Evolutionary conservation across 2,797 vertebrate genomes (phyloP).

Genomic region (Cirrhinus mrigala): DNA sequence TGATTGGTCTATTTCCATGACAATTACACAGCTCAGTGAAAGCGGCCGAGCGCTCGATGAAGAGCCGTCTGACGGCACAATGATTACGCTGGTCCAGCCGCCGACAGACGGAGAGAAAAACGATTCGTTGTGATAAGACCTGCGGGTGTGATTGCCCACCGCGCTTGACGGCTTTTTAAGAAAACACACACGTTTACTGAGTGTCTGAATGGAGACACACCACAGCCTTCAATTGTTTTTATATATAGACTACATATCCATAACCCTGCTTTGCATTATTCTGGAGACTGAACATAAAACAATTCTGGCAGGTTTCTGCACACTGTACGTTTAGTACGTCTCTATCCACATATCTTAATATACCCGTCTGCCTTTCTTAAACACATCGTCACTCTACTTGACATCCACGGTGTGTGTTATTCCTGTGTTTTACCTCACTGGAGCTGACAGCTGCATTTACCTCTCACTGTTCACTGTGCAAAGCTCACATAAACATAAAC

Average conservation of each 20-base stretch:
- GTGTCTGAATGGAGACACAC: neutral
- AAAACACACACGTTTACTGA: constrained; percentile 10
- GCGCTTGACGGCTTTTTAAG: neutral
- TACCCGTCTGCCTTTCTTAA: too few relatives aligned
- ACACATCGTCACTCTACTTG: neutral
- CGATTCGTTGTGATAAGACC: constrained; percentile 45
- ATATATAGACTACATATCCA: neutral
- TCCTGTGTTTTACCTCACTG: neutral
- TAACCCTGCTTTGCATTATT: neutral
- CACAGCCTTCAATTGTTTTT: neutral
- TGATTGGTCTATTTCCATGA: constrained; percentile 89
- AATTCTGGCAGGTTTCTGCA: neutral
- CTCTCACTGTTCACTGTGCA: neutral
- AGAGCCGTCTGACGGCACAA: constrained; percentile 81
- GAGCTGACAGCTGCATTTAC: constrained; percentile 47
- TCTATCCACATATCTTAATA: neutral
- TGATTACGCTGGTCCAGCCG: constrained; percentile 69
- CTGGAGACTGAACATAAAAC: neutral
- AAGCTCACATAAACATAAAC: neutral
- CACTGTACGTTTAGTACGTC: too few relatives aligned
- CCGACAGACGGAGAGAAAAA: constrained; percentile 37
- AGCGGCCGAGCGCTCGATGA: constrained; percentile 74
- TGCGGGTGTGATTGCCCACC: constrained; percentile 44
- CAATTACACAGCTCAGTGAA: constrained; percentile 92
- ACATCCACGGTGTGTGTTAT: neutral